These are phyloP conservation scores for Phrynosoma blainvillii DNA, from an alignment of 2,113 vertebrate genomes.

Conservation along the genomic window DNA sequence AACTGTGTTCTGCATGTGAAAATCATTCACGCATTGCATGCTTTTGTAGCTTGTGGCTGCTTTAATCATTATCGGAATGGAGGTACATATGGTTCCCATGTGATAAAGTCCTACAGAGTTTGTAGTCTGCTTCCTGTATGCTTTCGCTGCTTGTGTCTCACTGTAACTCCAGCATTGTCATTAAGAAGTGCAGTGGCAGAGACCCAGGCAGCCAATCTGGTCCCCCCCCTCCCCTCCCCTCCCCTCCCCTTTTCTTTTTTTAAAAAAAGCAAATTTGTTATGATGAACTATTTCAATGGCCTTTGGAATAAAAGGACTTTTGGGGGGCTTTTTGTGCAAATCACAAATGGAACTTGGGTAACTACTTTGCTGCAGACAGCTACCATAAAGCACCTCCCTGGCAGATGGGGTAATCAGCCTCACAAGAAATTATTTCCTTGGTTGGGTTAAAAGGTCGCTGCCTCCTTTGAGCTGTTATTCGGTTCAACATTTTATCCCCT, in stretches of 20 bases:
- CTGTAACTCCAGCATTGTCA: conserved; percentile 15
- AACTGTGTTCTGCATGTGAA: too few species aligned
- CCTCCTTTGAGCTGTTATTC: background rate
- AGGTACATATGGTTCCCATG: too few species aligned
- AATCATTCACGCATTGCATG: too few species aligned
- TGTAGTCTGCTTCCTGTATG: background rate
- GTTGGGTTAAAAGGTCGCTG: background rate
- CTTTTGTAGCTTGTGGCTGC: too few species aligned
- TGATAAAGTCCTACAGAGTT: too few species aligned
- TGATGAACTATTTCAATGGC: background rate
- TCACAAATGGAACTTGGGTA: background rate
- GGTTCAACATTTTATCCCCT: conserved; percentile 28
- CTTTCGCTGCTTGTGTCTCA: background rate
- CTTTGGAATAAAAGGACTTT: conserved; percentile 14
- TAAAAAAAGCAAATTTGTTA: background rate
- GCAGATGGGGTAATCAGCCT: conserved; percentile 17
- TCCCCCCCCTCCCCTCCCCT: background rate
- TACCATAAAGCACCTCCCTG: background rate
- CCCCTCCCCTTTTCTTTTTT: background rate
- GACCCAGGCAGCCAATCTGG: background rate
- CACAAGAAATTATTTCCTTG: conserved; percentile 19
- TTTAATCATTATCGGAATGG: too few species aligned
- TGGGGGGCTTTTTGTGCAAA: background rate
- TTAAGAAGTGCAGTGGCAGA: conserved; percentile 17
- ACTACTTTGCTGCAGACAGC: background rate